A percentile compares a stretch with the other conserved stretches of the same genome.
Conservation (phyloP, 1,140 invertebrate genomes). For the Lucilia cuprina region DNA sequence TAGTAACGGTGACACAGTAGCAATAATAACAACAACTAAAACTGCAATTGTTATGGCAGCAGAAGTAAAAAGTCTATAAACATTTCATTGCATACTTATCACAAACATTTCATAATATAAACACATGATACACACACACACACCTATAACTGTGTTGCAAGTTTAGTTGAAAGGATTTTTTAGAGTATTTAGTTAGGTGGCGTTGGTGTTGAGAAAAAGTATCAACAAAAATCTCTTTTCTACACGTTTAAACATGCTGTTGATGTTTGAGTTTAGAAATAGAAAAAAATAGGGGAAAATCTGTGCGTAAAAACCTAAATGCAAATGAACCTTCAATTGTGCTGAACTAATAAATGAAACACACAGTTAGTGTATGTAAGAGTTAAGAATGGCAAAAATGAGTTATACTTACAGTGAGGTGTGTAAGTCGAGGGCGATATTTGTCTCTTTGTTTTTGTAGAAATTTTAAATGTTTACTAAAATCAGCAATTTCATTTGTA, state of each 20-base stretch:
- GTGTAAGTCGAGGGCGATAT: too few relatives aligned
- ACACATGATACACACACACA: background rate
- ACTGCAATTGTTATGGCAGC: too few relatives aligned
- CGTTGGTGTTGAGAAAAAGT: background rate
- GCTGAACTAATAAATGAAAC: background rate
- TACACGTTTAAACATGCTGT: background rate
- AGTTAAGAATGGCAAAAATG: too few relatives aligned
- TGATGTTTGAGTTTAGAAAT: background rate
- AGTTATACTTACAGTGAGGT: too few relatives aligned
- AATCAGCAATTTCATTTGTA: too few relatives aligned
- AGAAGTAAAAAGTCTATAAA: background rate
- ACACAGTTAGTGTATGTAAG: background rate
- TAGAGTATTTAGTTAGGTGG: background rate
- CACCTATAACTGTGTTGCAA: background rate
- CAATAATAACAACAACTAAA: background rate
- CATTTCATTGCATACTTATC: constrained; percentile 1
- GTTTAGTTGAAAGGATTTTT: too few relatives aligned
- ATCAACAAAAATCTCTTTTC: background rate
- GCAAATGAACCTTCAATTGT: constrained; percentile 10
- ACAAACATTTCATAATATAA: background rate
- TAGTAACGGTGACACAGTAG: background rate
- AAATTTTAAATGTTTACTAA: too few relatives aligned
- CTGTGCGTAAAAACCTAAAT: background rate
- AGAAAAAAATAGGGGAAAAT: background rate
- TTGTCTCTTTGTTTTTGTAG: too few relatives aligned